Evolutionary conservation across 2,888 invertebrate genomes (phyloP).

Genomic region (Ectobius pallidus): DNA sequence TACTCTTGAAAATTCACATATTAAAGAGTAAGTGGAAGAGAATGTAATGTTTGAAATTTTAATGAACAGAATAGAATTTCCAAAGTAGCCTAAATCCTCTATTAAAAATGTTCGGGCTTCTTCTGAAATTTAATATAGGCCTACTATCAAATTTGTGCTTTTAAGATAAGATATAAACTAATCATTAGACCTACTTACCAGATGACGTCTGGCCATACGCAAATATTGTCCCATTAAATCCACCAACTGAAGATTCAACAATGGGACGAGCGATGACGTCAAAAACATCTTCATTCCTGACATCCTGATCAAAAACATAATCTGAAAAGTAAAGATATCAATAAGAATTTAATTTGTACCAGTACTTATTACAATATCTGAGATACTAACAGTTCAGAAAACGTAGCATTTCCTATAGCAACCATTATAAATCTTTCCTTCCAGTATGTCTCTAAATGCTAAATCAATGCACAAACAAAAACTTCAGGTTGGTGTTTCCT

Average conservation of each 20-base stretch:
- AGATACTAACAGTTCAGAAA: background rate
- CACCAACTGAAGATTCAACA: slow-evolving; percentile 71
- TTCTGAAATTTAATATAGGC: too few relatives aligned
- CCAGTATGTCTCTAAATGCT: background rate
- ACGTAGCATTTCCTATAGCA: too few relatives aligned
- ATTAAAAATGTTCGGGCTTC: too few relatives aligned
- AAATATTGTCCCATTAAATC: slow-evolving; percentile 87
- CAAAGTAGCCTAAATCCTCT: too few relatives aligned
- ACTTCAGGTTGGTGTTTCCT: background rate
- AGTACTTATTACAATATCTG: slow-evolving; percentile 8
- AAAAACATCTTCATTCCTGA: slow-evolving; percentile 68
- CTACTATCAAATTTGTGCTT: too few relatives aligned
- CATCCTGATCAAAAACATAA: slow-evolving; percentile 69
- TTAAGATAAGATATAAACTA: too few relatives aligned
- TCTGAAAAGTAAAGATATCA: slow-evolving; percentile 60
- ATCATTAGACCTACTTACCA: too few relatives aligned
- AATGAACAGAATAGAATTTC: too few relatives aligned
- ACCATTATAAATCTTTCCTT: too few relatives aligned
- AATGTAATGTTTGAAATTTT: too few relatives aligned
- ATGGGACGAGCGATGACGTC: slow-evolving; percentile 72
- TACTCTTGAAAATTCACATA: too few relatives aligned
- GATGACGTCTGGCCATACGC: slow-evolving; percentile 93
- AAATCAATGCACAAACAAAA: background rate
- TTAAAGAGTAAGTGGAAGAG: too few relatives aligned
- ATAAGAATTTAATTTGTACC: background rate